Evolutionary conservation across 2,888 invertebrate genomes (phyloP).

Genomic region (Marronus borbonicus): DNA sequence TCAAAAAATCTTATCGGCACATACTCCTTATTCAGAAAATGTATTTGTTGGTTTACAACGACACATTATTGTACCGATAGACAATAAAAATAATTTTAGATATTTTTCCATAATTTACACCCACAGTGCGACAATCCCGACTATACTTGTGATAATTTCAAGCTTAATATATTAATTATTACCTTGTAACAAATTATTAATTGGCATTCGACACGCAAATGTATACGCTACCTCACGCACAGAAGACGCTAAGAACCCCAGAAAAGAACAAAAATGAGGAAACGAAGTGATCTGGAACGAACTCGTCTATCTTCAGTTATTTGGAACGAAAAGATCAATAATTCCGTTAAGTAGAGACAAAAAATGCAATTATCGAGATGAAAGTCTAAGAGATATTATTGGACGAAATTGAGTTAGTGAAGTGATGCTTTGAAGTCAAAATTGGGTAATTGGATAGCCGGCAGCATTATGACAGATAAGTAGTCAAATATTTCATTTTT

Average conservation of each 20-base stretch:
- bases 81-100: too few relatives aligned
- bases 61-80: too few relatives aligned
- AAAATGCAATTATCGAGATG: slow-evolving; percentile 43
- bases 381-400: slow-evolving; percentile 36
- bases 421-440: slow-evolving; percentile 37
- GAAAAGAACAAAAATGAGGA: slow-evolving; percentile 4
- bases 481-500: slow-evolving; percentile 26
- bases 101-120: too few relatives aligned
- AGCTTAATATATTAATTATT: too few relatives aligned
- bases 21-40: too few relatives aligned
- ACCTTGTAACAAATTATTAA: too few relatives aligned
- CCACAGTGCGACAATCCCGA: too few relatives aligned
- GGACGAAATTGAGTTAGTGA: slow-evolving; percentile 39
- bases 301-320: not conserved
- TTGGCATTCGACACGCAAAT: too few relatives aligned
- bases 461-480: slow-evolving; percentile 12
- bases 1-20: too few relatives aligned
- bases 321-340: slow-evolving; percentile 35
- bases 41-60: too few relatives aligned
- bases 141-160: too few relatives aligned
- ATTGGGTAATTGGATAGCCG: slow-evolving; percentile 23
- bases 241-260: not conserved
- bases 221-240: too few relatives aligned
- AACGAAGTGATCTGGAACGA: not conserved
- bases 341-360: slow-evolving; percentile 7